Evolutionary conservation across 2,113 vertebrate genomes (phyloP).

Genomic region (Haliaeetus leucogaster): DNA sequence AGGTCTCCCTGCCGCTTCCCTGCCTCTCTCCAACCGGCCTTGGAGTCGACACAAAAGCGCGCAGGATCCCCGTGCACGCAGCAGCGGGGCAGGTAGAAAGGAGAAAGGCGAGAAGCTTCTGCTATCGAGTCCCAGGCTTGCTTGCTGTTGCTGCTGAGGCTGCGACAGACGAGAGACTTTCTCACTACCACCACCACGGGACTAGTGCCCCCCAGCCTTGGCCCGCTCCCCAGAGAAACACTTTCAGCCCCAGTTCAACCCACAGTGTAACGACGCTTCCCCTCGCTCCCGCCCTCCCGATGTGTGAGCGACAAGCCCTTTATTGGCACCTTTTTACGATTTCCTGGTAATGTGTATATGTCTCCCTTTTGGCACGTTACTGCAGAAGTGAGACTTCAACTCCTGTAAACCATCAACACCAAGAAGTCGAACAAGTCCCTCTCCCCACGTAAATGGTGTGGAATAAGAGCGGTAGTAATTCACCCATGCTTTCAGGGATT

Average conservation of each 20-base stretch:
- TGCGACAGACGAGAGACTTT: background rate
- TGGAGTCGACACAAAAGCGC: rapidly evolving
- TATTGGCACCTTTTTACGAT: background rate
- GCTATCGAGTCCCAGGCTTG: background rate
- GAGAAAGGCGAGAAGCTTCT: background rate
- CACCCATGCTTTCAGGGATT: background rate
- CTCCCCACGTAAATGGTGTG: background rate
- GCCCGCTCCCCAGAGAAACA: background rate
- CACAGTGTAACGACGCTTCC: rapidly evolving
- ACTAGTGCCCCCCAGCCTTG: no score
- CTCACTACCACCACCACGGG: background rate
- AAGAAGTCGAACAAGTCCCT: background rate
- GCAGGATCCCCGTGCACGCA: rapidly evolving
- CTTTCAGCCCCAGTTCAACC: background rate
- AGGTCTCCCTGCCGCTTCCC: background rate
- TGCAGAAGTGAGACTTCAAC: slow-evolving; percentile 1
- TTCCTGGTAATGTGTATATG: background rate
- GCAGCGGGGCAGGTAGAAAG: background rate
- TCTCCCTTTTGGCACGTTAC: slow-evolving; percentile 14
- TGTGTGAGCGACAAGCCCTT: background rate
- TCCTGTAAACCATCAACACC: slow-evolving; percentile 17
- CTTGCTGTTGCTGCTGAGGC: background rate
- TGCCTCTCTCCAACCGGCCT: background rate
- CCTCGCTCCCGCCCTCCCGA: background rate
- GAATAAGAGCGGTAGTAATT: background rate